Evolutionary conservation across 2,888 invertebrate genomes (phyloP).

Genomic region (Pterostichus niger): DNA sequence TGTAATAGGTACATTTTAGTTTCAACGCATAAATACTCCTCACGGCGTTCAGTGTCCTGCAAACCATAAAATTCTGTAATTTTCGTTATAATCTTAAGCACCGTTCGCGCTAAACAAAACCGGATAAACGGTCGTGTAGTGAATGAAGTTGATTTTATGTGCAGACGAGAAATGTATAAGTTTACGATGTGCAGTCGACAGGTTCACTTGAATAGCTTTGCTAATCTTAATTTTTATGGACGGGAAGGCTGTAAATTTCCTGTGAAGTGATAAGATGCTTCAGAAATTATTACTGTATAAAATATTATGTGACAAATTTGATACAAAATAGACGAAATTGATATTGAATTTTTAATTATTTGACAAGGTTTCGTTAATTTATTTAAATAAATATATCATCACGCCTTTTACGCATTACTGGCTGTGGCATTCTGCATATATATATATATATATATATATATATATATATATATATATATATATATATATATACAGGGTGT

Average conservation of each 20-base stretch:
- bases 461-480: too few relatives aligned
- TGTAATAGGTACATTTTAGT: background rate
- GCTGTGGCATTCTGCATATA: too few relatives aligned
- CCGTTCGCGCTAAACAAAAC: background rate
- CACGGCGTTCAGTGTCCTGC: too few relatives aligned
- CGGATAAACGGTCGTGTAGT: background rate
- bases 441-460: too few relatives aligned
- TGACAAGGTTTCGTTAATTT: too few relatives aligned
- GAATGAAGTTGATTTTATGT: background rate
- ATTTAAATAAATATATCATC: too few relatives aligned
- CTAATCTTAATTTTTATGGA: background rate
- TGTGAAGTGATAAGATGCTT: background rate
- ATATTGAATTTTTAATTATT: too few relatives aligned
- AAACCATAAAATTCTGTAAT: background rate
- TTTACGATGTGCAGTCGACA: background rate
- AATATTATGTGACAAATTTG: too few relatives aligned
- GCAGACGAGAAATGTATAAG: background rate
- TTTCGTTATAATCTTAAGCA: background rate
- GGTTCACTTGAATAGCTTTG: background rate
- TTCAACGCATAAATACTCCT: background rate
- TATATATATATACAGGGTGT: too few relatives aligned
- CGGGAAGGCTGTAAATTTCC: background rate
- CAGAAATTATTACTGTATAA: too few relatives aligned
- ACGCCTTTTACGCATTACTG: too few relatives aligned
- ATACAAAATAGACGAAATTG: too few relatives aligned